A percentile compares a stretch with the other conserved stretches of the same genome.
Evolutionary conservation across 2,113 vertebrate species (phyloP).

Genomic region (Sialia sialis): DNA sequence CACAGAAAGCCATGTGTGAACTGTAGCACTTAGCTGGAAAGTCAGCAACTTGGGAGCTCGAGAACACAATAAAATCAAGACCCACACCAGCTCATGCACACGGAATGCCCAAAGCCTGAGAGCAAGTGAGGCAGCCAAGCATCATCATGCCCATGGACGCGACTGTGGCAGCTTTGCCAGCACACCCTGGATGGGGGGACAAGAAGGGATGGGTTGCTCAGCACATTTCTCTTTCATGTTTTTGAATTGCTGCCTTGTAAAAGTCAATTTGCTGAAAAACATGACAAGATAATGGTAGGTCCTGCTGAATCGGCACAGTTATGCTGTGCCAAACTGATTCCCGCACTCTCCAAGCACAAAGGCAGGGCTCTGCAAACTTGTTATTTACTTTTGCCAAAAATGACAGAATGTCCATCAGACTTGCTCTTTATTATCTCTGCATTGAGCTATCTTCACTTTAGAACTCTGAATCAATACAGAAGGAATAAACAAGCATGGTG

Average conservation of each 20-base stretch:
- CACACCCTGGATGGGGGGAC: background rate
- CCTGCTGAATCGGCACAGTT: conserved; percentile 29
- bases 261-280: conserved; percentile 31
- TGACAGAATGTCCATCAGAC: background rate
- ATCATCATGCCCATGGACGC: background rate
- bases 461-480: background rate
- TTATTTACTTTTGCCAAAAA: conserved; percentile 18
- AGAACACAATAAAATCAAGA: background rate
- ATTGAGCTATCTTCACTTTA: background rate
- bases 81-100: fast-evolving
- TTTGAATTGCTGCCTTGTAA: conserved; percentile 35
- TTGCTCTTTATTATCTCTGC: background rate
- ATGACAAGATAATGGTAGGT: conserved; percentile 39
- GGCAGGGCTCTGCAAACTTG: background rate
- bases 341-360: conserved; percentile 12
- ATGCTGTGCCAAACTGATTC: background rate
- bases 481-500: background rate
- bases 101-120: background rate
- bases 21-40: background rate
- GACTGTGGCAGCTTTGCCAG: background rate
- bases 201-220: background rate
- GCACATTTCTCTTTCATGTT: conserved; percentile 32
- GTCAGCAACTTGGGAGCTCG: background rate
- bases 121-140: fast-evolving
- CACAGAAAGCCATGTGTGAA: background rate